Evolutionary conservation across 53 echinoderm and acorn worm species (phyloP).

Genomic region (Holothuria scabra): DNA sequence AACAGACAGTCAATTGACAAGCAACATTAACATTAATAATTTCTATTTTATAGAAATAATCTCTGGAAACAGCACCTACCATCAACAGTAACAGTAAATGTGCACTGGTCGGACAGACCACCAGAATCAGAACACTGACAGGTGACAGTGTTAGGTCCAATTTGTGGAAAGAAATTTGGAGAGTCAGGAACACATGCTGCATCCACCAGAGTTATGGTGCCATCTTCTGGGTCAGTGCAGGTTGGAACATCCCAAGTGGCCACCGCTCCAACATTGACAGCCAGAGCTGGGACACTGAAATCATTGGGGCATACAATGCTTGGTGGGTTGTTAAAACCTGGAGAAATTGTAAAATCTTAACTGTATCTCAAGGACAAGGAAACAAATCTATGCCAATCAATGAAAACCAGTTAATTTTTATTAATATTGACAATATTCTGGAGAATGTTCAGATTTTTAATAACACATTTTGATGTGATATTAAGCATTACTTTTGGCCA

Average conservation of each 20-base stretch:
- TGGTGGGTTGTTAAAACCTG: too few relatives aligned
- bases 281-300: neutral
- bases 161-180: neutral
- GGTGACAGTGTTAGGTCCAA: slow-evolving; percentile 9
- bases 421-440: too few relatives aligned
- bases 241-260: slow-evolving; percentile 12
- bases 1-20: too few relatives aligned
- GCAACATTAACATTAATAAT: too few relatives aligned
- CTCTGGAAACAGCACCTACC: neutral
- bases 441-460: too few relatives aligned
- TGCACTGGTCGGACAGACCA: neutral
- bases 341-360: too few relatives aligned
- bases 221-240: slow-evolving; percentile 29
- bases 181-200: neutral
- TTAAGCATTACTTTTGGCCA: too few relatives aligned
- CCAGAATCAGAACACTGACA: slow-evolving; percentile 11
- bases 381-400: too few relatives aligned
- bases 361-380: too few relatives aligned
- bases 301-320: neutral
- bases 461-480: too few relatives aligned
- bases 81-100: slow-evolving; percentile 8
- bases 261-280: neutral
- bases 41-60: too few relatives aligned
- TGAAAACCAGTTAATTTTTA: too few relatives aligned
- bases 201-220: neutral